These are phyloP conservation scores for Apeltes quadracus DNA, from an alignment of 2,113 vertebrate genomes.

Conservation along the genomic window DNA sequence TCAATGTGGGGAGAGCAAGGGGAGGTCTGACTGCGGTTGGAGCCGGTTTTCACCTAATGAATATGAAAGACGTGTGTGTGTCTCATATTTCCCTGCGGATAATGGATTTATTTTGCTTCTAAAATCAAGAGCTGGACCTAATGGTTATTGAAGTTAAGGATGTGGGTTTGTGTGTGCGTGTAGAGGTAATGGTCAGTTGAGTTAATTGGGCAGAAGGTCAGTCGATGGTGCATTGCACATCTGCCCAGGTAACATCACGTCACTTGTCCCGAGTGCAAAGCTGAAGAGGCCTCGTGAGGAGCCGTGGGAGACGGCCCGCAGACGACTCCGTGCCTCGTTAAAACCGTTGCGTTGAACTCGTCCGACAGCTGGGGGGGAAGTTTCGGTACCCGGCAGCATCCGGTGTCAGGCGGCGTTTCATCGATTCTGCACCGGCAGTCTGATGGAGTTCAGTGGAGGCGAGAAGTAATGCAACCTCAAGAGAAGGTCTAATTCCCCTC, in stretches of 20 bases:
- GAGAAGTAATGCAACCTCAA: constrained; percentile 32
- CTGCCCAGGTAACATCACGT: constrained; percentile 22
- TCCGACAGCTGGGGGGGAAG: constrained; percentile 18
- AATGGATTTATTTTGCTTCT: constrained; percentile 20
- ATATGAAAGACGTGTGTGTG: constrained; percentile 1
- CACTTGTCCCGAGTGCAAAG: constrained; percentile 26
- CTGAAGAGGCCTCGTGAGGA: constrained; percentile 22
- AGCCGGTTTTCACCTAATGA: constrained; percentile 8
- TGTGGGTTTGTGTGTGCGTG: constrained; percentile 10
- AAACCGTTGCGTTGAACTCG: constrained; percentile 58
- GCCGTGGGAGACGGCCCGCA: background rate
- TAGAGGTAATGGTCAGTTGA: constrained; percentile 12
- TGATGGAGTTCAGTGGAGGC: constrained; percentile 68
- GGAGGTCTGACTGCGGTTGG: background rate
- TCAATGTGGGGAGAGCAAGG: background rate
- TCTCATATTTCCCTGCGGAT: background rate
- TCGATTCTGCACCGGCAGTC: constrained; percentile 61
- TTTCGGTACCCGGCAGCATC: constrained; percentile 26
- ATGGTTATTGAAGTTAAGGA: background rate
- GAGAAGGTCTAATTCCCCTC: constrained; percentile 48
- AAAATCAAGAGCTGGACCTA: background rate
- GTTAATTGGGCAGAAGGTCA: constrained; percentile 53
- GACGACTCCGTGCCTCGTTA: constrained; percentile 50
- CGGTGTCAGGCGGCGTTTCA: constrained; percentile 62
- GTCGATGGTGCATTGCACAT: constrained; percentile 36